Conservation (phyloP, 2,113 vertebrate species). For the Cyanoliseus patagonus region DNA sequence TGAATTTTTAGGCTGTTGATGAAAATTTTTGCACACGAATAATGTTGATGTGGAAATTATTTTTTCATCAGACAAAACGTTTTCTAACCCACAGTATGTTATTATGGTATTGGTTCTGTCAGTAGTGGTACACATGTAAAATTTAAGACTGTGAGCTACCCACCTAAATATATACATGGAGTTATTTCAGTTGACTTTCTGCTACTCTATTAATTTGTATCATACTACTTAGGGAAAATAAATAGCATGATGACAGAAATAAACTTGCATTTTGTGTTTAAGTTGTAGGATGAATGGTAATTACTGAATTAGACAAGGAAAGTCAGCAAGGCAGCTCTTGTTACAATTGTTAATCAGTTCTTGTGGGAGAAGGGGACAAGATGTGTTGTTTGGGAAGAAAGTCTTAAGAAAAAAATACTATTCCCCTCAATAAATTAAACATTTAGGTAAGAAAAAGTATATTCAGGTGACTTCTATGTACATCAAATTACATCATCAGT, state of each 20-base stretch:
- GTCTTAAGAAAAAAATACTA: background rate
- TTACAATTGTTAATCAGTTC: background rate
- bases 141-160: background rate
- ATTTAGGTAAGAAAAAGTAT: background rate
- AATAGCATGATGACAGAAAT: background rate
- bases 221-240: background rate
- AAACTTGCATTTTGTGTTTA: background rate
- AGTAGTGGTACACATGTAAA: background rate
- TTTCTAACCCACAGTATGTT: background rate
- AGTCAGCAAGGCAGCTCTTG: background rate
- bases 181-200: background rate
- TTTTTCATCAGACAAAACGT: constrained; percentile 13
- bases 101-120: background rate
- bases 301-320: background rate
- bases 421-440: background rate
- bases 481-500: background rate
- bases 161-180: background rate
- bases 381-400: background rate
- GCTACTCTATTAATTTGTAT: background rate
- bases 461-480: background rate
- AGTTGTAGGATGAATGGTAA: background rate
- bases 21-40: background rate
- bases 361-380: background rate
- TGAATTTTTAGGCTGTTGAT: background rate
- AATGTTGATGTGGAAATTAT: constrained; percentile 28